These are phyloP conservation scores for Gadus macrocephalus DNA, from an alignment of 2,113 vertebrate species.

Conservation along the genomic window DNA sequence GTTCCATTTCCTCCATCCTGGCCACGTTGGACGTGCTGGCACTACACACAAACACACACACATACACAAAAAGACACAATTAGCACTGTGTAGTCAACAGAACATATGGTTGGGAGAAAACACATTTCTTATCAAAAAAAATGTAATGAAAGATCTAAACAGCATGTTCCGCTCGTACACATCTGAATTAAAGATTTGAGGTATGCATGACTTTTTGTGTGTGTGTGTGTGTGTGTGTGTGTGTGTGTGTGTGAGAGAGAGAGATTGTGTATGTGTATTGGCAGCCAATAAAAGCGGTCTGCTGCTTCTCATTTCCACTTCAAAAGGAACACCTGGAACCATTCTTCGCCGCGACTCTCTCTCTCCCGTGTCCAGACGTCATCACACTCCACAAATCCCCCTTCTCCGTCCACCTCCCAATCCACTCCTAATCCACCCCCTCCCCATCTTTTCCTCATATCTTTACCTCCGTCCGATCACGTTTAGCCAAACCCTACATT, in stretches of 20 bases:
- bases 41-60: slow-evolving; percentile 56
- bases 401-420: background rate
- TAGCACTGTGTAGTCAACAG: no score
- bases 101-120: no score
- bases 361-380: background rate
- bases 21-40: slow-evolving; percentile 91
- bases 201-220: background rate
- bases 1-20: slow-evolving; percentile 95
- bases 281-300: background rate
- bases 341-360: slow-evolving; percentile 10
- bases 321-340: slow-evolving; percentile 38
- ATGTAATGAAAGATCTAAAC: no score
- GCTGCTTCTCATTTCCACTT: slow-evolving; percentile 38
- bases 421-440: background rate
- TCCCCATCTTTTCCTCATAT: background rate
- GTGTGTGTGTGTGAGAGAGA: background rate
- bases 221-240: background rate
- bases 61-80: no score
- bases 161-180: no score
- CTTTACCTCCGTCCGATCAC: background rate
- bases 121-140: no score
- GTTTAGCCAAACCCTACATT: no score
- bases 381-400: background rate
- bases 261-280: slow-evolving; percentile 1
- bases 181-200: no score